Evolutionary conservation across 2,797 vertebrate genomes (phyloP), one percentile per base, ranked within the genome.

Genomic region (Enteromius argenteus): DNA sequence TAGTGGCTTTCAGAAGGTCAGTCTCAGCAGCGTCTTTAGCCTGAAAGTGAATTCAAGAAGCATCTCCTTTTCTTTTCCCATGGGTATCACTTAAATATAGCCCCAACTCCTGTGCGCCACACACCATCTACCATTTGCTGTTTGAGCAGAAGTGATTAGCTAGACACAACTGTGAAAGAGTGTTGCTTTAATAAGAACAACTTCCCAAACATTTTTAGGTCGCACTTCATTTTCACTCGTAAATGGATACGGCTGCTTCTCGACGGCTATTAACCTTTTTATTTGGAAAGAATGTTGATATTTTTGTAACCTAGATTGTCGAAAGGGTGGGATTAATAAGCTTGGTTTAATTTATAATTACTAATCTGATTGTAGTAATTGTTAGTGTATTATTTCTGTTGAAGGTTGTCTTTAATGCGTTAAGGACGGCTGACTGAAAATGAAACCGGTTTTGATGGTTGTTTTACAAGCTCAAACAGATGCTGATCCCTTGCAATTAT

Each of bases 61-160:
- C 88, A 92, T 86, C 93, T 94, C 93, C 95, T 97, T 95, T 95
- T 89, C 95, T 96, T 96, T 99, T 99, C 97, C 97, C 97, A 97
- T 95, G 96, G 95, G 96, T 94, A 97, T 94, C 94, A 89, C 95
- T 96, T 98, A 99, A 96, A 98, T 96, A 96, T 99, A 99, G 97
- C 91, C 87, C 58, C 87, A 91, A 92, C 92, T 92, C 91, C 90
- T 89, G 81, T 89, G 92, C 92, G 87, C 90, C 92, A 88, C 92
- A 86, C 91, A 91, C 92, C 90, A 89, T 92, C 91, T 93, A 93
- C 96, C 97, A 97, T 96, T 94, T 97, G 97, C 95, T 97, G 96
- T 97, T 97, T 96, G 96, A 96, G 96, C 96, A 96, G 95, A 96
- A 96, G 95, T 95, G 95, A 97, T 97, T 97, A 97, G 92, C 95